These are phyloP conservation scores for Pseudoips prasinana DNA, from an alignment of 2,888 invertebrate genomes.

Conservation along the genomic window DNA sequence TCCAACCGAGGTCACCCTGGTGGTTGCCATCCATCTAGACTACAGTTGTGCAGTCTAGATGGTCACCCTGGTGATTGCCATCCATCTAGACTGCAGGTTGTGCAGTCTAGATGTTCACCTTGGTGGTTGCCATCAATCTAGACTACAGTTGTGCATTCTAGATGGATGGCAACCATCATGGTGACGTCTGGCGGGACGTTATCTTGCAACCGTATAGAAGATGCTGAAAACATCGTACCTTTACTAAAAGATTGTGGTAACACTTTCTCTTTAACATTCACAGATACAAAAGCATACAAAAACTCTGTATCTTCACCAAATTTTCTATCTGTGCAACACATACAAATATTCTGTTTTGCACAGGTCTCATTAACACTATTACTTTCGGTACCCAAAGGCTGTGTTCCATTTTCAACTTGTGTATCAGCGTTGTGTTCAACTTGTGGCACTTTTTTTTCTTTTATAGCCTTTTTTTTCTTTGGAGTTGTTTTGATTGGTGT, in stretches of 20 bases:
- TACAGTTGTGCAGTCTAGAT: too few relatives aligned
- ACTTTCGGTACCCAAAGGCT: conserved; percentile 5
- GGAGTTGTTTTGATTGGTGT: conserved; percentile 12
- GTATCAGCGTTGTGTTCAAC: conserved; percentile 7
- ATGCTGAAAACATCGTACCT: too few relatives aligned
- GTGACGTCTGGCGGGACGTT: too few relatives aligned
- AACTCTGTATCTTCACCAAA: conserved; percentile 50
- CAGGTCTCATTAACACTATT: not conserved
- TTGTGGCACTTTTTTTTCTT: not conserved
- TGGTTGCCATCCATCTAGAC: too few relatives aligned
- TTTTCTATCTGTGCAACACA: conserved; percentile 41
- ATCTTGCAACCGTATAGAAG: too few relatives aligned
- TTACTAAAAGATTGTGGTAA: conserved; percentile 62
- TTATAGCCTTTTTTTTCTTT: conserved; percentile 15
- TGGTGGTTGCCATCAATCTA: too few relatives aligned
- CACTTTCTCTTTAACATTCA: conserved; percentile 65
- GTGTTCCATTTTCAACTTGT: conserved; percentile 18
- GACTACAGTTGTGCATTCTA: too few relatives aligned
- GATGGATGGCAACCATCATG: too few relatives aligned
- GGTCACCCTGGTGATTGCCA: too few relatives aligned
- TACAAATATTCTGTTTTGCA: conserved; percentile 33
- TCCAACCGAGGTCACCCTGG: too few relatives aligned
- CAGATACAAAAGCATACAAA: conserved; percentile 65
- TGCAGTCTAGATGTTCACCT: too few relatives aligned
- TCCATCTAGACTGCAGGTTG: too few relatives aligned